Base-by-base conservation (phyloP, 2,113 vertebrate genomes). In the Bucco capensis region DNA sequence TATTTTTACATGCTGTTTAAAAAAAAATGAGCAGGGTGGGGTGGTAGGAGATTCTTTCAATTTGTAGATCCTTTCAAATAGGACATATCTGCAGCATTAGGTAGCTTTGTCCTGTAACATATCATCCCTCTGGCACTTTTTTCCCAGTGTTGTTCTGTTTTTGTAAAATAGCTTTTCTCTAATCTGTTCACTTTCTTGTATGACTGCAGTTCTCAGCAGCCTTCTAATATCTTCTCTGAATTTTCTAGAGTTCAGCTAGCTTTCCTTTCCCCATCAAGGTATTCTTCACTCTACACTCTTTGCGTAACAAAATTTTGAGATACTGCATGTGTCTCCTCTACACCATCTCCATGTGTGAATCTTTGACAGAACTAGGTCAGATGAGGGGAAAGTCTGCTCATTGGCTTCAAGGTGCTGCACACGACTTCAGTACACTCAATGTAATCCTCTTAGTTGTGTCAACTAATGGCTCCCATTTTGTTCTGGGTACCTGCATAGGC, bases 321-420 rank as follows among this genome's bases (percentile, higher is more conserved):
- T 58, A 42, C 28, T 83, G 56, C 38, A 54, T 93, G 71, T 95
- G 66, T 89, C 78, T 93, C 82, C 91, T 89, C 79, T 73, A 91
- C 92, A 83, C 91, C 94, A n/a, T 83, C 64, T 92, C 64, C 21
- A 8, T 77, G 90, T 90, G 88, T 80, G 88, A 96, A 91, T 91
- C 67, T 89, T 66, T 96, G 95, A 96, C 93, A 92, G 93, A 96
- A 93, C 75, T 95, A 64, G 93, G 57, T 94, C 94, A 89, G 79
- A 80, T 80, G 58, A 83, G 85, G 85, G 88, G 82, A 91, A 89
- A 21, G 22, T 64, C 56, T 95, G 60, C 69, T 88, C 8, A 5
- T 46, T 80, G 66, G 22, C 69, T 86, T 94, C 30, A n/a, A 1
- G 46, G 71, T 42, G 23, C 60, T 80, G 67, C 53, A 15, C 54